Percentiles rank a stretch among this genome's conserved stretches.
Conservation (phyloP, 30 jellyfish, hydroid and myxozoan genomes). For the Mastigias papua region DNA sequence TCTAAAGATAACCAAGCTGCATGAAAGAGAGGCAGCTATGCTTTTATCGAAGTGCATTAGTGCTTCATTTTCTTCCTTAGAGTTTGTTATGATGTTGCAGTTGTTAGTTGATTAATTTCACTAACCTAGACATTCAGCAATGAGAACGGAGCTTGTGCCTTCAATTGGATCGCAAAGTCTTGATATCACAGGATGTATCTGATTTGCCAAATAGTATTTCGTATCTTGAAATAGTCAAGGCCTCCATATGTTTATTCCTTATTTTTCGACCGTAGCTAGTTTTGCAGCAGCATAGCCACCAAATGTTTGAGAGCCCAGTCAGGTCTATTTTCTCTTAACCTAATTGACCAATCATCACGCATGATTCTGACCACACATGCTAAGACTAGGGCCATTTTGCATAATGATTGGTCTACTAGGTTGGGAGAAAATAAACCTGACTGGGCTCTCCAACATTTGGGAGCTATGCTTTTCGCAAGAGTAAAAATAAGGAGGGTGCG, state of each 20-base stretch:
- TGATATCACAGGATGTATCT: constrained; percentile 97
- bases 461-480: no score
- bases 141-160: constrained; percentile 87
- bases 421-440: no score
- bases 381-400: no score
- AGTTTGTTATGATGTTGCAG: not conserved
- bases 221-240: constrained; percentile 46
- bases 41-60: not conserved
- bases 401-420: no score
- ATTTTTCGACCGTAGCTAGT: no score
- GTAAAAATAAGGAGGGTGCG: no score
- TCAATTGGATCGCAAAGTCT: constrained; percentile 97
- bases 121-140: constrained; percentile 96
- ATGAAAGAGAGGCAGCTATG: not conserved
- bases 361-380: no score
- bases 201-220: constrained; percentile 88
- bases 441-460: no score
- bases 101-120: not conserved
- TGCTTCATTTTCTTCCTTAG: not conserved
- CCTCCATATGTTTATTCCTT: not conserved
- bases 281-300: no score
- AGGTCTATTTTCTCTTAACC: no score
- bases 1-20: not conserved
- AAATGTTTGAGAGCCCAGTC: no score
- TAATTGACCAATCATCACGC: no score